Percentiles rank a stretch among this genome's conserved stretches.
These are phyloP conservation scores for Paedocypris sp. DNA, from an alignment of 2,113 vertebrate species.

Conservation along the genomic window DNA sequence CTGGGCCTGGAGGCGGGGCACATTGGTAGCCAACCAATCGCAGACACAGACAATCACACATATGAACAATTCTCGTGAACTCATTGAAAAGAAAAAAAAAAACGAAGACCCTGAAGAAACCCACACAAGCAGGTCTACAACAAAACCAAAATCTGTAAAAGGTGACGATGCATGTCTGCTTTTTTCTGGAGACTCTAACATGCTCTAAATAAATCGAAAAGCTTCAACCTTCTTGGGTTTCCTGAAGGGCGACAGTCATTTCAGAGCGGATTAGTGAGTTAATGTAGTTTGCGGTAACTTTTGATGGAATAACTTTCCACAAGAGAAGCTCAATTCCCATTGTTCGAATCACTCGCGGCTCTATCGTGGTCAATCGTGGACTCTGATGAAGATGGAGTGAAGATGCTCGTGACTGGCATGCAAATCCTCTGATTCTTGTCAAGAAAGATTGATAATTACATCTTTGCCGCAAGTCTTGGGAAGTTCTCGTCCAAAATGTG, in stretches of 20 bases:
- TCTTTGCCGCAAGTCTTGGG: too few relatives aligned
- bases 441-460: neutral
- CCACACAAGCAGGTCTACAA: too few relatives aligned
- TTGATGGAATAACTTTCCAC: conserved; percentile 22
- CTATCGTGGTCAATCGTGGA: neutral
- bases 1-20: too few relatives aligned
- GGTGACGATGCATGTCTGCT: neutral
- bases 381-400: neutral
- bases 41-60: too few relatives aligned
- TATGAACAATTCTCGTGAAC: too few relatives aligned
- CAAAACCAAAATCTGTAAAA: neutral
- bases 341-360: neutral
- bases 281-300: conserved; percentile 14
- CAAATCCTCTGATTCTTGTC: neutral
- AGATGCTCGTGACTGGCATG: neutral
- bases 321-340: neutral
- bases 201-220: conserved; percentile 10
- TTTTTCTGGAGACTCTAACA: conserved; percentile 9
- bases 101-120: too few relatives aligned
- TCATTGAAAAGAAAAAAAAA: too few relatives aligned
- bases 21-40: too few relatives aligned
- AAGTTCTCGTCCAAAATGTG: too few relatives aligned
- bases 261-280: conserved; percentile 21
- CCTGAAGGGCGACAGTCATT: conserved; percentile 18
- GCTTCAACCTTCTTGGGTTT: conserved; percentile 6